Evolutionary conservation across 2,797 vertebrate genomes (phyloP).

Genomic region (Tinamus major): DNA sequence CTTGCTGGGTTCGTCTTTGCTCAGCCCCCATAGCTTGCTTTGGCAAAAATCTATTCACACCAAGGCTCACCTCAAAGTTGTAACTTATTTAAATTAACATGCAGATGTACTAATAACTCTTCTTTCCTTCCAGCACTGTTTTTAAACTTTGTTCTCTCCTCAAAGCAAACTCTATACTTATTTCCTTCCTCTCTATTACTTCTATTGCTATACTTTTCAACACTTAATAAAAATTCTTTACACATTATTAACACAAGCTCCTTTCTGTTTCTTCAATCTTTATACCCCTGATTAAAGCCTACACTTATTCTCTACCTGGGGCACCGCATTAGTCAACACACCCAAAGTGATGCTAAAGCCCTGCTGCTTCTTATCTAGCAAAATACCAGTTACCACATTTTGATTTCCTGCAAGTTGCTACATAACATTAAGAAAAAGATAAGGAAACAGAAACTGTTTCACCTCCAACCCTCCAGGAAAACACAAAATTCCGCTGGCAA

Average conservation of each 20-base stretch:
- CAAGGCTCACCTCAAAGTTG: not conserved
- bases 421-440: not conserved
- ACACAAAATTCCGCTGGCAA: not conserved
- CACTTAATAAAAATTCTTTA: not conserved
- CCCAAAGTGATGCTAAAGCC: not conserved
- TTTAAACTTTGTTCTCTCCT: not conserved
- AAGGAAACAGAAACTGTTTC: not conserved
- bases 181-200: not conserved
- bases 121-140: not conserved
- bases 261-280: not conserved
- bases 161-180: not conserved
- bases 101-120: not conserved
- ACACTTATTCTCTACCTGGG: not conserved
- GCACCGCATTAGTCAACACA: not conserved
- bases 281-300: not conserved
- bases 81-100: not conserved
- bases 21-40: not conserved
- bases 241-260: not conserved
- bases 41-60: not conserved
- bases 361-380: not conserved
- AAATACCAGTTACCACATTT: not conserved
- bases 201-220: accelerated
- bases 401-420: not conserved
- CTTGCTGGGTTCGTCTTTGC: not conserved
- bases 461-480: not conserved